Evolutionary conservation across 2,888 invertebrate genomes (phyloP), one percentile per base, ranked within the genome.

Genomic region (Coronaproctus castanopsis): DNA sequence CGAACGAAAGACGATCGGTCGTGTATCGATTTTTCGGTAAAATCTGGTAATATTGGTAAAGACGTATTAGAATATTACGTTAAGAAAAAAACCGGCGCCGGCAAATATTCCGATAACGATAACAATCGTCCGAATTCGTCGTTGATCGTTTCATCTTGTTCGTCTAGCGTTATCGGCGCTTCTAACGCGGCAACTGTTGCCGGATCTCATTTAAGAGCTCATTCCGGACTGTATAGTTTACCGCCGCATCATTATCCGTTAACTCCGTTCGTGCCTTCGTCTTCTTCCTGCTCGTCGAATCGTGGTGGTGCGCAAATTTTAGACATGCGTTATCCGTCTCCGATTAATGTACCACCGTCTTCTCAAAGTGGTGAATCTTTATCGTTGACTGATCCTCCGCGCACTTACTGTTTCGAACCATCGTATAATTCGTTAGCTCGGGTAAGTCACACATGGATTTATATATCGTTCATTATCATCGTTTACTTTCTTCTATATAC

Each of bases 41-140:
- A 60, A 57, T 63, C 63, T 48, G 63, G 61, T 23, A 62, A 63
- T 49, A 52, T 61, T 21, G 62, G 61, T 21, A 73, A 73, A 66
- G 79, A 80, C 63, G 74, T 79, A 54, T 72, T 79, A 52, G 81
- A 80, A 64, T 81, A 77, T 66, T 76, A 76, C 70, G 73, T 65
- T 73, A 76, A 68, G 72, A 73, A 64, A 78, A 80, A 18, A 78
- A 78, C 61, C 10, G 52, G 55, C 52, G 78, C 61, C 10, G 21
- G 59, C 19, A 83, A 82, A 65, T 82, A 82, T 66, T 78, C 80
- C 2, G 64, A 66, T 60, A 70, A 80, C 52, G 82, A 82, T 63
- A n/a, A n/a, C n/a, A n/a, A n/a, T n/a, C n/a, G n/a, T 80, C 81
- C 62, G 80, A 81, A 65, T 80, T 80, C 54, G 67, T 59, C 66